Conservation (phyloP, 2,888 invertebrate genomes). For the Philopedon plagiatum region DNA sequence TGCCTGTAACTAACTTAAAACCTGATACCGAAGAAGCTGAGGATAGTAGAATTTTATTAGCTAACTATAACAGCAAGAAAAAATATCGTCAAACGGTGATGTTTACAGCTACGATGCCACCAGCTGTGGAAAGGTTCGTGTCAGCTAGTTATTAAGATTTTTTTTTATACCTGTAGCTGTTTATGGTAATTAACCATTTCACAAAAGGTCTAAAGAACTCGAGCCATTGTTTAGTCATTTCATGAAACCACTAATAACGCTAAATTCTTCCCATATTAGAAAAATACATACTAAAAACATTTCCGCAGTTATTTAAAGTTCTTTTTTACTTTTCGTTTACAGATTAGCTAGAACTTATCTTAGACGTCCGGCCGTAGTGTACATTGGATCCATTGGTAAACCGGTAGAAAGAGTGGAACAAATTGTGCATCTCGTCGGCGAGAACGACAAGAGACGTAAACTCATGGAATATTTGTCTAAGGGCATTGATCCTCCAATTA, state of each 20-base stretch:
- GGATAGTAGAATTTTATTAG: conserved; percentile 82
- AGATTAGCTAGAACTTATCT: conserved; percentile 91
- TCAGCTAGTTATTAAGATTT: background rate
- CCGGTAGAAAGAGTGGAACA: conserved; percentile 99
- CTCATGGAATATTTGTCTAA: conserved; percentile 92
- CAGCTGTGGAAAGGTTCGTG: conserved; percentile 88
- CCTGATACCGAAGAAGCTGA: conserved; percentile 99
- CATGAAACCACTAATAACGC: too few relatives aligned
- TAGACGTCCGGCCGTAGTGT: conserved; percentile 94
- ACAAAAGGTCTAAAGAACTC: too few relatives aligned
- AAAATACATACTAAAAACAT: background rate
- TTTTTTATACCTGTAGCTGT: background rate
- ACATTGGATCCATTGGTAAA: conserved; percentile 95
- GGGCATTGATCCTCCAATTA: conserved; percentile 96
- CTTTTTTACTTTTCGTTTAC: background rate
- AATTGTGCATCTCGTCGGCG: conserved; percentile 95
- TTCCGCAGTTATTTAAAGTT: background rate
- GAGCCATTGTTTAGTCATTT: too few relatives aligned
- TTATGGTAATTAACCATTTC: too few relatives aligned
- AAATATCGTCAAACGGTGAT: conserved; percentile 99
- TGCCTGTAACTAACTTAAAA: conserved; percentile 98
- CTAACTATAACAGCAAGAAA: conserved; percentile 95
- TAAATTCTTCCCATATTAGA: too few relatives aligned
- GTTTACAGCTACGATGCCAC: conserved; percentile 99
- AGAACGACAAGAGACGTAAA: conserved; percentile 96